phyloP scores from a whole-genome alignment of 2,888 invertebrate species.

The Microdon myrmicae region DNA sequence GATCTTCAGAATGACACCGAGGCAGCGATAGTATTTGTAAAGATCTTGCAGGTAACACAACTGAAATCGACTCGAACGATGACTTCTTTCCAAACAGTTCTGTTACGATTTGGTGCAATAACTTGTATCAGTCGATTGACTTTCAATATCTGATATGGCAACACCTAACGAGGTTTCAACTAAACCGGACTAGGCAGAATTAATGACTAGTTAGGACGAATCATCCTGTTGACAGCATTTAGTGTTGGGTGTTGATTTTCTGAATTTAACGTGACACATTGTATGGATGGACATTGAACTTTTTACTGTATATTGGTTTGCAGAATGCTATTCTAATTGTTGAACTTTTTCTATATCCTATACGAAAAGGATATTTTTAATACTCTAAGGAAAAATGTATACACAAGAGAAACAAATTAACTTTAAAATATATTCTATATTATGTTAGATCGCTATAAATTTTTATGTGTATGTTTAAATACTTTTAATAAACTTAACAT shows the following conservation, averaged over 20 bases:
- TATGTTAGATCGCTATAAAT: conserved; percentile 38
- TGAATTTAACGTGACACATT: neutral
- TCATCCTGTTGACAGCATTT: too few species aligned
- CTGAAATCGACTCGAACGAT: conserved; percentile 3
- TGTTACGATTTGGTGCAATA: conserved; percentile 30
- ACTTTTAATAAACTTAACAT: conserved; percentile 42
- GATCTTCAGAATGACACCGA: conserved; percentile 41
- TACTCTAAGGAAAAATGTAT: conserved; percentile 20
- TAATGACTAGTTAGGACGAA: conserved; percentile 20
- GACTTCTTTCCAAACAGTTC: conserved; percentile 9
- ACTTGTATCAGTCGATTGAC: conserved; percentile 47
- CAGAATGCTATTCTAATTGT: conserved; percentile 12
- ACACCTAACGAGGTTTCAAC: conserved; percentile 53
- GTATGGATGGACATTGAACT: neutral
- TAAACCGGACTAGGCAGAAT: conserved; percentile 47
- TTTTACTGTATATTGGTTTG: conserved; percentile 23
- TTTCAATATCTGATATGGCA: conserved; percentile 51
- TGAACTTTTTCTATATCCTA: conserved; percentile 34
- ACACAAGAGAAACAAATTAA: conserved; percentile 9
- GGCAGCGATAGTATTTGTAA: conserved; percentile 6
- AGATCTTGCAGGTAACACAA: conserved; percentile 19
- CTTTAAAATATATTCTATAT: too few species aligned
- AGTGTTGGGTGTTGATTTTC: too few species aligned
- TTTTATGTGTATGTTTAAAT: conserved; percentile 44
- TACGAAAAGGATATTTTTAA: conserved; percentile 22